Conservation (phyloP, 2,113 vertebrate genomes). For the Prinia subflava region DNA sequence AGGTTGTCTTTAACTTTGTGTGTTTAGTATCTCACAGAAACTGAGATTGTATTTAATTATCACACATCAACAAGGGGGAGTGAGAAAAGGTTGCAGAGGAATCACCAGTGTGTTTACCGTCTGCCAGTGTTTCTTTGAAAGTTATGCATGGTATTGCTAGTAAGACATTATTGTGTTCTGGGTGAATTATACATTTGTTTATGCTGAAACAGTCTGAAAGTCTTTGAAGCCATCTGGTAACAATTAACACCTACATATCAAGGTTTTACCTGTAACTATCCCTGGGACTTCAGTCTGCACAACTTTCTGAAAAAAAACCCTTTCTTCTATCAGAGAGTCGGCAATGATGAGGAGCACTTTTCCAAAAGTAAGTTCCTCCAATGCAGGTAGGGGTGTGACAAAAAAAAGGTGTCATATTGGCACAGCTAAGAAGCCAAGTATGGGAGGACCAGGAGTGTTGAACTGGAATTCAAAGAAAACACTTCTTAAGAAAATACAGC, state of each 20-base stretch:
- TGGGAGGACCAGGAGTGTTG: not conserved
- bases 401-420: not conserved
- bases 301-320: not conserved
- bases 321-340: not conserved
- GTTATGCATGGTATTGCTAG: not conserved
- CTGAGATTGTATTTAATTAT: not conserved
- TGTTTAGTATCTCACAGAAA: not conserved
- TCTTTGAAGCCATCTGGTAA: constrained; percentile 53
- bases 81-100: not conserved
- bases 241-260: constrained; percentile 49
- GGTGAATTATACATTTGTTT: not conserved
- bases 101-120: not conserved
- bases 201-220: not conserved
- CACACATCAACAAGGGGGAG: not conserved
- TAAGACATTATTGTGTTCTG: not conserved
- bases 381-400: not conserved
- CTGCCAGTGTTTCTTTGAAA: constrained; percentile 2
- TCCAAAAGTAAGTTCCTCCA: not conserved
- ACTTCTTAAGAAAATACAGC: not conserved
- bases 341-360: not conserved
- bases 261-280: not conserved
- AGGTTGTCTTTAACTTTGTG: not conserved
- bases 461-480: not conserved
- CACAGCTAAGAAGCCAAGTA: not conserved
- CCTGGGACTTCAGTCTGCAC: not conserved